Evolutionary conservation across 2,888 invertebrate genomes (phyloP).

Genomic region (Tridacna gigas): DNA sequence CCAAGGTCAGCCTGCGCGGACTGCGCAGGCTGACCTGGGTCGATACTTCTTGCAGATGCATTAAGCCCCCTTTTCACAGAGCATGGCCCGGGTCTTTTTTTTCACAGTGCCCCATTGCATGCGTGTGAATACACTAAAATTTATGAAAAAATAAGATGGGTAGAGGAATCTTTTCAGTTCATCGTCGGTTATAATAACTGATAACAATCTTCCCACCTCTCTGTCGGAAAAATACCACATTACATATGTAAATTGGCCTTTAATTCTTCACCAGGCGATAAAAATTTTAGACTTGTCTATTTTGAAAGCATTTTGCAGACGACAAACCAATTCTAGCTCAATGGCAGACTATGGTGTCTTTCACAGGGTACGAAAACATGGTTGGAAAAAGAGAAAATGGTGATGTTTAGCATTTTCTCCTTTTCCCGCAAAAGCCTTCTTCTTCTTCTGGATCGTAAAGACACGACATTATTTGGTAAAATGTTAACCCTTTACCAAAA

Average conservation of each 20-base stretch:
- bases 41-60: neutral
- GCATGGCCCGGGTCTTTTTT: neutral
- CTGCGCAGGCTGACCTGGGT: neutral
- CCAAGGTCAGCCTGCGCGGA: neutral
- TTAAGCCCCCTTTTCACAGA: neutral
- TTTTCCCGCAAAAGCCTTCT: no score
- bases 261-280: neutral
- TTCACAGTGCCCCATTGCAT: neutral
- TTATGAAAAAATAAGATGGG: conserved; percentile 21
- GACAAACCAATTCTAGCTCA: no score
- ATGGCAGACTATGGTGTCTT: conserved; percentile 7
- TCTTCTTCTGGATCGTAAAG: no score
- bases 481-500: no score
- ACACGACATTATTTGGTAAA: no score
- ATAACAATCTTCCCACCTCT: conserved; percentile 26
- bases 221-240: conserved; percentile 23
- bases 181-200: conserved; percentile 10
- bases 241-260: conserved; percentile 2
- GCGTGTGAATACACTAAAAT: neutral
- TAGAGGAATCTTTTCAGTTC: conserved; percentile 14
- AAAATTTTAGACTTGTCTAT: no score
- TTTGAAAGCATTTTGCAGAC: no score
- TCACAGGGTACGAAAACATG: no score
- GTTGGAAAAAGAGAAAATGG: no score
- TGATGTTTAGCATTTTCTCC: no score